phyloP scores from a whole-genome alignment of 37 sponge, comb jelly and placozoan genomes.

The Tethya wilhelma region DNA sequence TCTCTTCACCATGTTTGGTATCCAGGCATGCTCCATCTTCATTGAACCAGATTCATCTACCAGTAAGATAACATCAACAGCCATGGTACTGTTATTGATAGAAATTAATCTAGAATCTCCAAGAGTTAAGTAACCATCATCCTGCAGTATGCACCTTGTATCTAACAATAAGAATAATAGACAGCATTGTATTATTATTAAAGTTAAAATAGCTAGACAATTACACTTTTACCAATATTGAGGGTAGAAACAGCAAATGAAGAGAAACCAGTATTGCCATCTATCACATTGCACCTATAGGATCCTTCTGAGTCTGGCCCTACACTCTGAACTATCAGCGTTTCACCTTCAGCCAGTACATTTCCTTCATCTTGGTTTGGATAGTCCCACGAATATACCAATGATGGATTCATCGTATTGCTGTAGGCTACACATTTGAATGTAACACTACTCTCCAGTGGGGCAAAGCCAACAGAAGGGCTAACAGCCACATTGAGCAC shows the following conservation, averaged over 20 bases:
- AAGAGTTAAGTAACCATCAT: constrained; percentile 5
- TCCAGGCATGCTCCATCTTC: constrained; percentile 79
- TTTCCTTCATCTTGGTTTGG: background rate
- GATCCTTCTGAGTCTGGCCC: background rate
- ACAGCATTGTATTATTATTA: background rate
- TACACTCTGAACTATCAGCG: constrained; percentile 4
- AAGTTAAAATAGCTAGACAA: background rate
- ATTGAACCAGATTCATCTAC: constrained; percentile 92
- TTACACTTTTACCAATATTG: constrained; percentile 8
- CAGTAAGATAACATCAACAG: constrained; percentile 73
- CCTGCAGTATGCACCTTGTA: constrained; percentile 30
- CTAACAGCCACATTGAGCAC: constrained; percentile 16
- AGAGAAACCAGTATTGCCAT: background rate
- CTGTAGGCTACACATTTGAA: constrained; percentile 25
- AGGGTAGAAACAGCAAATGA: background rate
- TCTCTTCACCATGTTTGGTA: constrained; percentile 33
- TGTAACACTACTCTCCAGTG: background rate
- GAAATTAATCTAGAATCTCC: constrained; percentile 6
- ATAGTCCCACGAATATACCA: constrained; percentile 18
- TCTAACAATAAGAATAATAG: background rate
- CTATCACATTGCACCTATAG: constrained; percentile 20
- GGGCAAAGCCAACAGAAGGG: constrained; percentile 1
- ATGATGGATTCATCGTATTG: background rate
- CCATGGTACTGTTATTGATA: background rate
- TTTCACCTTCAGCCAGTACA: background rate